Evolutionary conservation across 2,113 vertebrate genomes (phyloP).

Genomic region (Sphyrna mokarran): DNA sequence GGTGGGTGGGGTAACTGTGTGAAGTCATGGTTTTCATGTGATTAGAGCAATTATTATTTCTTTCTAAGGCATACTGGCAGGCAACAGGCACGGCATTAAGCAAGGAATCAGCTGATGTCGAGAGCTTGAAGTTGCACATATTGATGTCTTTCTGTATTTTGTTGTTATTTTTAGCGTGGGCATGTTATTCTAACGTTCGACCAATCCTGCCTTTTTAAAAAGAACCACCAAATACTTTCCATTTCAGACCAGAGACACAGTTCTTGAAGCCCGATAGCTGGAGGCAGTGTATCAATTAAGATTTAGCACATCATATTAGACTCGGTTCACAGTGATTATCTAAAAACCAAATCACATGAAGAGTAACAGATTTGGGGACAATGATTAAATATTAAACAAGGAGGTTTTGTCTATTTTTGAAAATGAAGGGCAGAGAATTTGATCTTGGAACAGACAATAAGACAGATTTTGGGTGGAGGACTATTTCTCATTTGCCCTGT

Average conservation of each 20-base stretch:
- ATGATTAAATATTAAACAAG: constrained; percentile 23
- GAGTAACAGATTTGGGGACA: constrained; percentile 54
- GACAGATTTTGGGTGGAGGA: background rate
- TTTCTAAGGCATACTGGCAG: constrained; percentile 48
- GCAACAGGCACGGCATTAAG: constrained; percentile 44
- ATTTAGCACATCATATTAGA: constrained; percentile 71
- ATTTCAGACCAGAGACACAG: constrained; percentile 63
- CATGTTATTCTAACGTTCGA: constrained; percentile 46
- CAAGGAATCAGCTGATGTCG: constrained; percentile 47
- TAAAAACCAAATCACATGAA: constrained; percentile 71
- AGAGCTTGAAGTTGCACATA: constrained; percentile 44
- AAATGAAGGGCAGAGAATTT: background rate
- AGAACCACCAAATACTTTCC: constrained; percentile 60
- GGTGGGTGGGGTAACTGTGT: constrained; percentile 47
- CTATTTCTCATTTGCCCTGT: background rate
- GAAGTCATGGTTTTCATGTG: constrained; percentile 57
- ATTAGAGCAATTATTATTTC: constrained; percentile 57
- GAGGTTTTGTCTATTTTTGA: background rate
- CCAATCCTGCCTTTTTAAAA: constrained; percentile 49
- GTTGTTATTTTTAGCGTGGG: constrained; percentile 49
- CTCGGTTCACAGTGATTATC: constrained; percentile 75
- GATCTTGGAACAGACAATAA: background rate
- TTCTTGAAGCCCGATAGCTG: constrained; percentile 59
- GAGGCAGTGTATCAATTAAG: constrained; percentile 68
- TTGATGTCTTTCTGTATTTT: constrained; percentile 47